Percentiles rank a stretch among this genome's conserved stretches.
Conservation (phyloP, 2,888 invertebrate genomes). For the Campaea margaritaria region DNA sequence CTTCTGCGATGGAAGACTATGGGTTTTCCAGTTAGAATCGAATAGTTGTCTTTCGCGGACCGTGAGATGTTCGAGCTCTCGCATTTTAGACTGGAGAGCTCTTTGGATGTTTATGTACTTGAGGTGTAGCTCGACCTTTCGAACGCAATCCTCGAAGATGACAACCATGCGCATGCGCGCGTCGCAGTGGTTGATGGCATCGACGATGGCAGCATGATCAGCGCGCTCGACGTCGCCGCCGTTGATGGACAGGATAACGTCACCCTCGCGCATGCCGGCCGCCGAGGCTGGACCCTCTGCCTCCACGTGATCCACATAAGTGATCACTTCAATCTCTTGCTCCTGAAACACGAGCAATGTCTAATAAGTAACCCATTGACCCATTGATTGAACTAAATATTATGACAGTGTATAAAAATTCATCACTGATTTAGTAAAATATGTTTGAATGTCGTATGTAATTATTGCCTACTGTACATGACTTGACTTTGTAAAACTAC, state of each 20-base stretch:
- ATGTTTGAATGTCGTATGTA: too few species aligned
- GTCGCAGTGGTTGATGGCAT: conserved; percentile 95
- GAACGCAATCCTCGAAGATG: conserved; percentile 97
- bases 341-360: conserved; percentile 75
- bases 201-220: conserved; percentile 97
- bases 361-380: not conserved
- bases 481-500: too few species aligned
- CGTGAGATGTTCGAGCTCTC: conserved; percentile 92
- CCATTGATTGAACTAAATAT: too few species aligned
- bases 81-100: conserved; percentile 92
- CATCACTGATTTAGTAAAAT: too few species aligned
- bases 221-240: conserved; percentile 97
- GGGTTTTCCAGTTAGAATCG: conserved; percentile 95
- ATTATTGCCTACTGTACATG: too few species aligned
- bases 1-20: conserved; percentile 94
- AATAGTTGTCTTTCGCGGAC: conserved; percentile 92
- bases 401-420: too few species aligned
- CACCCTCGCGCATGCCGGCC: conserved; percentile 98
- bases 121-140: conserved; percentile 97
- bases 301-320: conserved; percentile 98
- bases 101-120: conserved; percentile 95
- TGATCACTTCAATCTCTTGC: conserved; percentile 97
- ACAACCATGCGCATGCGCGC: conserved; percentile 97
- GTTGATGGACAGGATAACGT: conserved; percentile 98
- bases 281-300: conserved; percentile 95